A percentile compares a stretch with the other conserved stretches of the same genome.
Conservation (phyloP, 2,113 vertebrate genomes). For the Oryzias melastigma region DNA sequence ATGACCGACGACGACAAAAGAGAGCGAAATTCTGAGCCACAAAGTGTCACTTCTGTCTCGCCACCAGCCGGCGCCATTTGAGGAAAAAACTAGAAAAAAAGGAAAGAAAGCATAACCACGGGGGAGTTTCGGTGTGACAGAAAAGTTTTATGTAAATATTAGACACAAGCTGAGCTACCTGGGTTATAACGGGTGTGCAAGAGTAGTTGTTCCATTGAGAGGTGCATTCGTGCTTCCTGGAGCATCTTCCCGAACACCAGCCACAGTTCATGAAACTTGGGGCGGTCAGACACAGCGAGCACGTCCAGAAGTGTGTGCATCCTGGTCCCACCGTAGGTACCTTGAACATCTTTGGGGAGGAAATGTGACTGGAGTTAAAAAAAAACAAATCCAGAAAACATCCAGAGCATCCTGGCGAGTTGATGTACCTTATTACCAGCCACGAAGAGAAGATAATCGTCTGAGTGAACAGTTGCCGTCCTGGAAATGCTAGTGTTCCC, state of each 20-base stretch:
- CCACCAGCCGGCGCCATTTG: conserved; percentile 77
- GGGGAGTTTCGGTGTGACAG: too few relatives aligned
- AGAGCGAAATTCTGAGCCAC: conserved; percentile 85
- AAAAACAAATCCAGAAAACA: background rate
- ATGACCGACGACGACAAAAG: conserved; percentile 9
- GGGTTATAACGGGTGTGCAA: conserved; percentile 83
- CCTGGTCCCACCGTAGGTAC: conserved; percentile 86
- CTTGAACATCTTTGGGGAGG: conserved; percentile 78
- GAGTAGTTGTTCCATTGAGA: conserved; percentile 76
- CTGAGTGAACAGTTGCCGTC: conserved; percentile 70
- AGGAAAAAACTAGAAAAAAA: conserved; percentile 84
- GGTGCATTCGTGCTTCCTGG: conserved; percentile 71
- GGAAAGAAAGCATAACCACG: background rate
- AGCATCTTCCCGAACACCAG: conserved; percentile 86
- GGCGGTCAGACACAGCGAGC: conserved; percentile 82
- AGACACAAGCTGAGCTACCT: conserved; percentile 67
- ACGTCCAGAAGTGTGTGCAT: conserved; percentile 87
- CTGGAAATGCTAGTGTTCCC: conserved; percentile 70
- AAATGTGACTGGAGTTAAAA: background rate
- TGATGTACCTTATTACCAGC: conserved; percentile 83
- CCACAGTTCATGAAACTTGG: conserved; percentile 89
- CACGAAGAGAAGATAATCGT: conserved; percentile 80
- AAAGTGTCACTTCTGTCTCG: conserved; percentile 82
- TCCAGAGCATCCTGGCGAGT: background rate
- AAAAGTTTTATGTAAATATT: too few relatives aligned